phyloP scores from a whole-genome alignment of 2,888 invertebrate species.

The Drosophila histrio region DNA sequence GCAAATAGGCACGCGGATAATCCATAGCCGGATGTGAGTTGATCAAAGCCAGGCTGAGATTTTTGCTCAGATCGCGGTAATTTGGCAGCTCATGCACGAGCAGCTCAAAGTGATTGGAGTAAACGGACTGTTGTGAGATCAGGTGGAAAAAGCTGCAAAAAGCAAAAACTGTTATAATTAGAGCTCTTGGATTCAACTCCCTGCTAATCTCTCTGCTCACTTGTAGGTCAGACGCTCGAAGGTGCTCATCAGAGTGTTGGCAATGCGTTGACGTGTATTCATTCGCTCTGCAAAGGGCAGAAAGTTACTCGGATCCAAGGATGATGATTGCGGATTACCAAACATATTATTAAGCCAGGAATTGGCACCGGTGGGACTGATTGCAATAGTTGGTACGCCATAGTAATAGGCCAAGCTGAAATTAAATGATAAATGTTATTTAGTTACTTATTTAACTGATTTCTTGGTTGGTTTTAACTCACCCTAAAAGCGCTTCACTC shows the following conservation, averaged over 20 bases:
- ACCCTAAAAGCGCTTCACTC: constrained; percentile 85
- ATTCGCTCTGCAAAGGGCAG: constrained; percentile 84
- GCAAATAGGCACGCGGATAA: constrained; percentile 82
- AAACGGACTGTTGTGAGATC: constrained; percentile 83
- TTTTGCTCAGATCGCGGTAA: constrained; percentile 81
- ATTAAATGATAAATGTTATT: background rate
- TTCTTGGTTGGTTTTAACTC: no score
- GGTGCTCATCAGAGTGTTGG: constrained; percentile 83
- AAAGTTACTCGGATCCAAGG: constrained; percentile 84
- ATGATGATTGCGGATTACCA: constrained; percentile 85
- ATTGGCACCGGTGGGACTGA: constrained; percentile 84
- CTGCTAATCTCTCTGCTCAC: constrained; percentile 44
- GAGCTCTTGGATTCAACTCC: background rate
- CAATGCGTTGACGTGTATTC: constrained; percentile 84
- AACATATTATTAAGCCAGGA: constrained; percentile 84
- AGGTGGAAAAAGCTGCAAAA: constrained; percentile 83
- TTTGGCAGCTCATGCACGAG: constrained; percentile 80
- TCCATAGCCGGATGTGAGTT: constrained; percentile 83
- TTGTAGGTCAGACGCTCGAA: constrained; percentile 83
- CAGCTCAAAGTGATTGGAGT: constrained; percentile 80
- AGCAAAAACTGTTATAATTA: background rate
- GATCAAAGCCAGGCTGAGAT: constrained; percentile 82
- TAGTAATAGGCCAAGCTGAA: constrained; percentile 82
- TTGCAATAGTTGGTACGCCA: constrained; percentile 81
- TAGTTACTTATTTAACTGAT: no score